Conservation (phyloP, 2,888 invertebrate genomes). For the Teleiodes luculella region DNA sequence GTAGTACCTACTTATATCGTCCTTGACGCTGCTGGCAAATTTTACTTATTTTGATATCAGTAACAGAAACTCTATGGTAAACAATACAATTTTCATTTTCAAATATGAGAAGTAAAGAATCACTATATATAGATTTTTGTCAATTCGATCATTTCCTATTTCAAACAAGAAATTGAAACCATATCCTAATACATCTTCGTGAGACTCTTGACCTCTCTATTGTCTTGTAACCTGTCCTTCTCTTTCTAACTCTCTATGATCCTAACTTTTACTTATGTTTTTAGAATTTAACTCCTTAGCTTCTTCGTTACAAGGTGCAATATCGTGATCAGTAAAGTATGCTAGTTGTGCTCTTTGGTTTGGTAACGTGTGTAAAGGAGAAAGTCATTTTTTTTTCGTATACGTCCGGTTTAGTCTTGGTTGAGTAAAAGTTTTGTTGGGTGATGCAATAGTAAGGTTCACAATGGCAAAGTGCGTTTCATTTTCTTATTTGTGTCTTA, state of each 20-base stretch:
- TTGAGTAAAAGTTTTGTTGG: conserved; percentile 63
- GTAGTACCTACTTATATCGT: too few relatives aligned
- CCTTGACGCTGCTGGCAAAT: too few relatives aligned
- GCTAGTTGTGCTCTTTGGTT: conserved; percentile 34
- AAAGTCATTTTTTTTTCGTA: conserved; percentile 66
- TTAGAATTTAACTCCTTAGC: conserved; percentile 26
- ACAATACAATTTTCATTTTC: too few relatives aligned
- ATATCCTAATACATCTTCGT: conserved; percentile 29
- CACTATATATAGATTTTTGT: neutral
- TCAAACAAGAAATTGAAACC: neutral
- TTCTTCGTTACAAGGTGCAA: conserved; percentile 16
- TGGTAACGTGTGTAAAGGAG: conserved; percentile 44
- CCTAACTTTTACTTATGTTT: conserved; percentile 18
- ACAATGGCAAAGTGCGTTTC: conserved; percentile 32
- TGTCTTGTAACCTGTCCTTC: conserved; percentile 46
- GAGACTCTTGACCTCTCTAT: conserved; percentile 61
- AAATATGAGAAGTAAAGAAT: too few relatives aligned
- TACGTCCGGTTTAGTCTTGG: conserved; percentile 52
- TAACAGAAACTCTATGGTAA: too few relatives aligned
- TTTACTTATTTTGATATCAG: too few relatives aligned
- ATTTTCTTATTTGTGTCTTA: conserved; percentile 31
- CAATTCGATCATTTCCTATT: neutral
- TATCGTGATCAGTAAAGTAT: conserved; percentile 23
- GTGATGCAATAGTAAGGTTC: conserved; percentile 60
- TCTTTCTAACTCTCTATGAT: conserved; percentile 14